Evolutionary conservation across 2,113 vertebrate genomes (phyloP).

Genomic region (Cepphus grylle): DNA sequence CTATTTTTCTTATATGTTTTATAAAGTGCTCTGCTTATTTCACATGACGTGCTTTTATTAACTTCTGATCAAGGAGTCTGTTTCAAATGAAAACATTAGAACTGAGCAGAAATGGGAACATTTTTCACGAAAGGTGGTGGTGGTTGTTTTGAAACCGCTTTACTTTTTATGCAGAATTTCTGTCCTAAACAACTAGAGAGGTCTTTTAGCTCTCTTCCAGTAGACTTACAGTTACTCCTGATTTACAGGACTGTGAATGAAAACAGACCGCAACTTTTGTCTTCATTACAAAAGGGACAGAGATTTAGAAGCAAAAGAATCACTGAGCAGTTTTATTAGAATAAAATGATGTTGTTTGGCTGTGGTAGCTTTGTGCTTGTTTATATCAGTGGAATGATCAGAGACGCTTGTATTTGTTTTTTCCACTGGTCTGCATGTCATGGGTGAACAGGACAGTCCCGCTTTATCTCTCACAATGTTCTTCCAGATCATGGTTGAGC

Average conservation of each 20-base stretch:
- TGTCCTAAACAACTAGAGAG: background rate
- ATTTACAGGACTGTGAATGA: background rate
- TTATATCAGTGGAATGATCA: background rate
- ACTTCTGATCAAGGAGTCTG: background rate
- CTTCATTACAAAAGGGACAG: background rate
- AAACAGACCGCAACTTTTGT: background rate
- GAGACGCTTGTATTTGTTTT: background rate
- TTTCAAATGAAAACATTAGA: slow-evolving; percentile 23
- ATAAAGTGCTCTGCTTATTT: background rate
- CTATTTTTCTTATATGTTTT: slow-evolving; percentile 13
- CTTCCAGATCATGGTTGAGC: background rate
- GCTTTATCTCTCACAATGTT: background rate
- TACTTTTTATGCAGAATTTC: background rate
- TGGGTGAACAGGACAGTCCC: background rate
- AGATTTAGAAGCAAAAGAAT: background rate
- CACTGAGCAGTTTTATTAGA: background rate
- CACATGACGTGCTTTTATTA: background rate
- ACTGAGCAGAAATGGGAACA: background rate
- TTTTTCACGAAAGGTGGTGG: background rate
- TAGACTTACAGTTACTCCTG: background rate
- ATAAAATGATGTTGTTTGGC: background rate
- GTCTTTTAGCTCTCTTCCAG: background rate
- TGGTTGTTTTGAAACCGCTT: background rate
- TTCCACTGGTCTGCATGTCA: background rate
- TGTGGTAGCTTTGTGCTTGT: background rate